Evolutionary conservation across 1,140 invertebrate species (phyloP).

Genomic region (Heliconius hewitsoni): DNA sequence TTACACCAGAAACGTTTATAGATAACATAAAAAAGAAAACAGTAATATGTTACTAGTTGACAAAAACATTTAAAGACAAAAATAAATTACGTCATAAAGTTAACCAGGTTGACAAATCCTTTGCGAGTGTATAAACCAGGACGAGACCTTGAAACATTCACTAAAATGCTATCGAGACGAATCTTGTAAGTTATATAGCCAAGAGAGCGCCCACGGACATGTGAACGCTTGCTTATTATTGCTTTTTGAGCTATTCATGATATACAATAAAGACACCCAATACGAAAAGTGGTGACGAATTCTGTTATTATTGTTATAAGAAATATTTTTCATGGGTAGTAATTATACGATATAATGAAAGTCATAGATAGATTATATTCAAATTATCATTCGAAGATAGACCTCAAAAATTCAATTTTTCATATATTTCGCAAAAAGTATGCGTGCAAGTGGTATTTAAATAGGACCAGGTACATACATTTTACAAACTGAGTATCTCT

Average conservation of each 20-base stretch:
- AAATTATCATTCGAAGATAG: not conserved
- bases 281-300: not conserved
- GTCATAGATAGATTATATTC: too few relatives aligned
- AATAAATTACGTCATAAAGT: conserved; percentile 62
- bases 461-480: not conserved
- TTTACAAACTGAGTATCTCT: not conserved
- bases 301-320: not conserved
- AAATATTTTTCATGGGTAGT: not conserved
- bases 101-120: conserved; percentile 76
- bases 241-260: conserved; percentile 6
- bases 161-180: conserved; percentile 76
- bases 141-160: conserved; percentile 79
- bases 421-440: too few relatives aligned
- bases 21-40: not conserved
- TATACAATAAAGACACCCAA: not conserved
- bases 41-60: conserved; percentile 5
- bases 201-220: conserved; percentile 64
- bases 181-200: conserved; percentile 66
- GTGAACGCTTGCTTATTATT: conserved; percentile 51
- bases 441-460: not conserved
- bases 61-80: conserved; percentile 43
- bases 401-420: not conserved
- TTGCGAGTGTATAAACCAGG: conserved; percentile 70
- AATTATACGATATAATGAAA: too few relatives aligned
- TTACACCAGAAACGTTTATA: not conserved